Conservation (phyloP, 2,888 invertebrate species). For the Agrochola lychnidis region DNA sequence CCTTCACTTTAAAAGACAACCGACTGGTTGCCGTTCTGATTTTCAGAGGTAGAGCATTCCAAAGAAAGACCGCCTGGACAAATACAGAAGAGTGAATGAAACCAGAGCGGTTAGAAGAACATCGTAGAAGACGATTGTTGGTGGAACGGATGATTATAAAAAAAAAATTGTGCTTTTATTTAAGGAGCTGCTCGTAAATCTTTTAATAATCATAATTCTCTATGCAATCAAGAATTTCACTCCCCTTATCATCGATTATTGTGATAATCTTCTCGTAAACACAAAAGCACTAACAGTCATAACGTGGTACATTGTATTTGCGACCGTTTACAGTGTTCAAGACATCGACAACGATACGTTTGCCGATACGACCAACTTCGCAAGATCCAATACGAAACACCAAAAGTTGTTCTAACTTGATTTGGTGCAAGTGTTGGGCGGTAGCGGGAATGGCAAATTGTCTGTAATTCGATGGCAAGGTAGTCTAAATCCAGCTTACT, state of each 20-base stretch:
- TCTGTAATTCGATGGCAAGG: too few relatives aligned
- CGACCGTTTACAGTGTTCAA: conserved; percentile 64
- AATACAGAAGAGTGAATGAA: too few relatives aligned
- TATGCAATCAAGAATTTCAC: neutral
- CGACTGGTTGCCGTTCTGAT: too few relatives aligned
- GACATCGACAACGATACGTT: conserved; percentile 75
- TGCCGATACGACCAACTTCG: conserved; percentile 78
- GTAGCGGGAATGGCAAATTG: conserved; percentile 9
- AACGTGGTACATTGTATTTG: conserved; percentile 58
- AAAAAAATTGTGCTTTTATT: too few relatives aligned
- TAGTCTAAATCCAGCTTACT: too few relatives aligned
- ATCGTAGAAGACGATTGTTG: too few relatives aligned
- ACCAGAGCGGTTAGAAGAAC: too few relatives aligned
- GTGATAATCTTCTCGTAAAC: conserved; percentile 3
- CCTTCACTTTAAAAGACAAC: too few relatives aligned
- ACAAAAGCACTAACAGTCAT: conserved; percentile 39
- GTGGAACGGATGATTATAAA: too few relatives aligned
- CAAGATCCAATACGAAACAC: conserved; percentile 76
- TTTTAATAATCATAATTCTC: neutral
- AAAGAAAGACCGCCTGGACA: too few relatives aligned
- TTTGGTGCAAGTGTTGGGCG: conserved; percentile 59
- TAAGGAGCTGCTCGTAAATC: neutral
- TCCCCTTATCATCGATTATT: neutral
- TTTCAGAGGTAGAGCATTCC: too few relatives aligned
- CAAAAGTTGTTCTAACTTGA: conserved; percentile 74